Conservation (phyloP, 2,888 invertebrate genomes). For the Oasisia sp. region DNA sequence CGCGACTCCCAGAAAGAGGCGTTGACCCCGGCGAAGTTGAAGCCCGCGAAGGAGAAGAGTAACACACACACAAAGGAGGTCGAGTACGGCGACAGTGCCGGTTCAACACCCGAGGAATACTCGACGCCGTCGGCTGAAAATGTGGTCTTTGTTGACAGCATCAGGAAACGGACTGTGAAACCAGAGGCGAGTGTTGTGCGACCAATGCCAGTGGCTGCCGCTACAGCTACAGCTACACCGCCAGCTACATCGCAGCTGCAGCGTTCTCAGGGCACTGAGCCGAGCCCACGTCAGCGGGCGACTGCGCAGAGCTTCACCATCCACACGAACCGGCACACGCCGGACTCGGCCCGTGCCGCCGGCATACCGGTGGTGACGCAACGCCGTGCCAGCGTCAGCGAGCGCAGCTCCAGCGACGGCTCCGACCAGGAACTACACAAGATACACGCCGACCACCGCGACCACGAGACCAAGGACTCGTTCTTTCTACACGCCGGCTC, state of each 20-base stretch:
- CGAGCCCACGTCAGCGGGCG: background rate
- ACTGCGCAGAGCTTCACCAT: slow-evolving; percentile 52
- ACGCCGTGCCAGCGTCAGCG: slow-evolving; percentile 38
- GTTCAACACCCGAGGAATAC: slow-evolving; percentile 17
- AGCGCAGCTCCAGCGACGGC: slow-evolving; percentile 57
- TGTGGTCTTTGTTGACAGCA: background rate
- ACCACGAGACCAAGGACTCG: slow-evolving; percentile 41
- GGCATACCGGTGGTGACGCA: slow-evolving; percentile 57
- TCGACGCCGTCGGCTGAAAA: background rate
- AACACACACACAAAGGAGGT: slow-evolving; percentile 76
- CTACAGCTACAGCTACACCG: slow-evolving; percentile 26
- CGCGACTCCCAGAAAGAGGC: slow-evolving; percentile 66
- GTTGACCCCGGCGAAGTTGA: slow-evolving; percentile 71
- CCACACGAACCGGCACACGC: slow-evolving; percentile 47
- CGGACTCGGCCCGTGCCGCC: slow-evolving; percentile 54
- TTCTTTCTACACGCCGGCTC: slow-evolving; percentile 28
- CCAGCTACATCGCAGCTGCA: background rate
- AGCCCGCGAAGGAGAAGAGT: slow-evolving; percentile 75
- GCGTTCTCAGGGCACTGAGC: background rate
- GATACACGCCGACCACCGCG: slow-evolving; percentile 59
- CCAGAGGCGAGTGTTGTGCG: slow-evolving; percentile 19
- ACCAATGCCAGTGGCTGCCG: slow-evolving; percentile 26
- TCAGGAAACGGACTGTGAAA: background rate
- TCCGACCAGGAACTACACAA: slow-evolving; percentile 62
- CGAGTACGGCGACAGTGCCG: slow-evolving; percentile 70